These are phyloP conservation scores for Pachyuromys duprasi DNA, from an alignment of 2,797 vertebrate species.

Conservation along the genomic window DNA sequence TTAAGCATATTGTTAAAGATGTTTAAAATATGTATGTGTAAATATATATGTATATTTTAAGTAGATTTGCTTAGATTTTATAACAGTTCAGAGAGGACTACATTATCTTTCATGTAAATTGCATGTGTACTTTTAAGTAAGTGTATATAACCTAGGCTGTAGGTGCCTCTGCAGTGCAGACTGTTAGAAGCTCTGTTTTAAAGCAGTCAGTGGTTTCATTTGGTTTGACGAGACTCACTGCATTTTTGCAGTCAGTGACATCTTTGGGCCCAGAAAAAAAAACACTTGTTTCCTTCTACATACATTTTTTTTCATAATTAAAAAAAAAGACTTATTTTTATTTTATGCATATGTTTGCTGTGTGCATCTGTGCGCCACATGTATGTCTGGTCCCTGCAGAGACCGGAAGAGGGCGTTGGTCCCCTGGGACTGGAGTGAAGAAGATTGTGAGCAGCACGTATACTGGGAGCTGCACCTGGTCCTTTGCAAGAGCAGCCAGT, in stretches of 20 bases:
- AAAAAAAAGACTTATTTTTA: neutral
- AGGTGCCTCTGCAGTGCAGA: neutral
- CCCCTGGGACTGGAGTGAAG: neutral
- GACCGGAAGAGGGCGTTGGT: neutral
- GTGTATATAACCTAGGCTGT: neutral
- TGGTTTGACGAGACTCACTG: neutral
- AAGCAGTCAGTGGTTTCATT: neutral
- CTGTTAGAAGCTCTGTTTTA: neutral
- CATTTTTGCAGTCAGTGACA: neutral
- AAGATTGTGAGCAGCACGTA: neutral
- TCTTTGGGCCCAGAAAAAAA: too few relatives aligned
- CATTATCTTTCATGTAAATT: neutral
- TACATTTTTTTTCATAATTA: neutral
- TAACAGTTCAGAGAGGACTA: neutral
- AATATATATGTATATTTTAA: neutral
- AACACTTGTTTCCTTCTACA: neutral
- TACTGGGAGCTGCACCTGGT: neutral
- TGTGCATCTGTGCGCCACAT: neutral
- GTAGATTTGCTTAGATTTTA: constrained; percentile 45
- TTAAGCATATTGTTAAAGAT: constrained; percentile 58
- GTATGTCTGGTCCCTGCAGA: neutral
- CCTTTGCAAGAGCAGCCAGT: neutral
- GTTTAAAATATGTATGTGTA: constrained; percentile 43
- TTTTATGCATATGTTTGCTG: neutral
- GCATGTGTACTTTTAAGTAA: constrained; percentile 11